Evolutionary conservation across 2,113 vertebrate species (phyloP).

Genomic region (Rhodinocichla rosea): DNA sequence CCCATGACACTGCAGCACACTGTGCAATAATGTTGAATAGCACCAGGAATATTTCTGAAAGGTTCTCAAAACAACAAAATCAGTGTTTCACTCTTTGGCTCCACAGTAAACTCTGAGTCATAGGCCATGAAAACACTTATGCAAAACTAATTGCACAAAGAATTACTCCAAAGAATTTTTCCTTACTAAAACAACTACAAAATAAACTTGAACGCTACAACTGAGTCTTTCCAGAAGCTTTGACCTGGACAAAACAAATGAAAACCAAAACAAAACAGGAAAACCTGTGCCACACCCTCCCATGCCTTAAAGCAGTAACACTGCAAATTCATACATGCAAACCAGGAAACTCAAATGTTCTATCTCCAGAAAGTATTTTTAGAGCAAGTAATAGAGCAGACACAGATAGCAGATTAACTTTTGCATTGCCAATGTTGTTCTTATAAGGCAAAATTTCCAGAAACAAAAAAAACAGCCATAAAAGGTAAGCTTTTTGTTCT

Average conservation of each 20-base stretch:
- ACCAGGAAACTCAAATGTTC: background rate
- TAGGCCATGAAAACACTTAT: background rate
- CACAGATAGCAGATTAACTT: background rate
- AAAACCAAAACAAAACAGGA: background rate
- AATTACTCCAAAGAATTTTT: background rate
- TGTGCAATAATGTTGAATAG: background rate
- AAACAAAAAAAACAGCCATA: background rate
- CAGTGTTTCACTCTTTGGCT: background rate
- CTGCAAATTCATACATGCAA: background rate
- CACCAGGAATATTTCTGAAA: background rate
- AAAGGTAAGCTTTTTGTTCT: background rate
- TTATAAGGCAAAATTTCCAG: background rate
- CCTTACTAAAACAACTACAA: background rate
- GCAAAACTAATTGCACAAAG: background rate
- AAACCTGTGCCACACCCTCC: background rate
- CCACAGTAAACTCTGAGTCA: background rate
- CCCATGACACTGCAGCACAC: background rate
- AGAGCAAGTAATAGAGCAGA: background rate
- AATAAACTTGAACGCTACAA: background rate
- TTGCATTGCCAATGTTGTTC: background rate
- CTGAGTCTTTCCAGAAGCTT: background rate
- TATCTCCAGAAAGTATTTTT: background rate
- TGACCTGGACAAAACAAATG: background rate
- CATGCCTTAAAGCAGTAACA: background rate
- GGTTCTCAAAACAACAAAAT: slow-evolving; percentile 17